These are phyloP conservation scores for Tachuris rubrigastra DNA, from an alignment of 2,113 vertebrate species.

Conservation along the genomic window DNA sequence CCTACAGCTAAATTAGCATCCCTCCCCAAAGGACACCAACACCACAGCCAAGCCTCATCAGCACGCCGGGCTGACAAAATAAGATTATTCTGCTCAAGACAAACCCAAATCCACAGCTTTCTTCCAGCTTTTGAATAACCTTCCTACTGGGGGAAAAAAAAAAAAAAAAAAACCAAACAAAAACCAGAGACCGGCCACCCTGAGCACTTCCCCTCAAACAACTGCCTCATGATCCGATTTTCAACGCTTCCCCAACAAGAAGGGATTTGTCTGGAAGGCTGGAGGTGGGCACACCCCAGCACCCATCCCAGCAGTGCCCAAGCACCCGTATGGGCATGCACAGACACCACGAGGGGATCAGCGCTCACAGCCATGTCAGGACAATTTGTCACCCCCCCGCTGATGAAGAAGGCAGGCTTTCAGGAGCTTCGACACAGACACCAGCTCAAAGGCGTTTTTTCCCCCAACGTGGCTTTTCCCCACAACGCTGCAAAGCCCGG, in stretches of 20 bases:
- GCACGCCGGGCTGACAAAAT: neutral
- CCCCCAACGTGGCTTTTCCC: neutral
- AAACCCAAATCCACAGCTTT: neutral
- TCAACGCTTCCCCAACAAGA: neutral
- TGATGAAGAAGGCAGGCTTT: neutral
- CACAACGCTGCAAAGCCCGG: neutral
- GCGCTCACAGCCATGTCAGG: neutral
- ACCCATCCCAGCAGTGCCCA: neutral
- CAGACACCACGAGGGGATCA: rapidly evolving
- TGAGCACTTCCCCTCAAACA: neutral
- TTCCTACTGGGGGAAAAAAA: neutral
- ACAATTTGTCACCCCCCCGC: neutral
- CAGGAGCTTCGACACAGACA: neutral
- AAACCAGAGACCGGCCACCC: neutral
- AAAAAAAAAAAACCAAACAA: neutral
- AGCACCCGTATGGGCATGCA: rapidly evolving
- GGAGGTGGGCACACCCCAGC: neutral
- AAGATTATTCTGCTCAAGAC: neutral
- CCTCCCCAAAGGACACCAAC: neutral
- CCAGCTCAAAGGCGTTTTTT: neutral
- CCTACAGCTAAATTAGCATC: neutral
- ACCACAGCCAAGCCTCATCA: neutral
- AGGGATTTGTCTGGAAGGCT: neutral
- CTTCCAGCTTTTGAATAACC: neutral
- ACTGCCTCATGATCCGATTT: neutral